Percentiles rank a stretch among this genome's conserved stretches.
Evolutionary conservation across 2,113 vertebrate species (phyloP).

Genomic region (Leuciscus idus): DNA sequence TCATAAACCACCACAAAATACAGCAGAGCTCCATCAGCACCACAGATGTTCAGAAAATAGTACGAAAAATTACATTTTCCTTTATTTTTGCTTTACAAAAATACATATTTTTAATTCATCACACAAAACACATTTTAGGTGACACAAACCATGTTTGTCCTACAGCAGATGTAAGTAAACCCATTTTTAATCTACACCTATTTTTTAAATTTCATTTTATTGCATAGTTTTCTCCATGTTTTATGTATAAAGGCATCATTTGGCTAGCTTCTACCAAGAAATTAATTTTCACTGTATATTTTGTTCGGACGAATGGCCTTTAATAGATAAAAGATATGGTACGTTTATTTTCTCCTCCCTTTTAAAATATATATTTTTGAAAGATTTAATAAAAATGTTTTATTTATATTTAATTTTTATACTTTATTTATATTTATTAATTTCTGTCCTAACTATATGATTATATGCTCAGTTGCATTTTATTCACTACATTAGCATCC

Average conservation of each 20-base stretch:
- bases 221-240: not conserved
- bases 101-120: not conserved
- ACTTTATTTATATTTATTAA: not conserved
- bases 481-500: not conserved
- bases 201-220: not conserved
- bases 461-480: not conserved
- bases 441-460: not conserved
- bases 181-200: not conserved
- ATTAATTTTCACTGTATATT: not conserved
- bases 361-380: too few species aligned
- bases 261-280: not conserved
- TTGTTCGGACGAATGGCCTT: not conserved
- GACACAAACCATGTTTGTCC: too few species aligned
- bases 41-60: not conserved
- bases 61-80: not conserved
- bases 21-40: not conserved
- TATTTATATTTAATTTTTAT: not conserved
- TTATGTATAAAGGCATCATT: not conserved
- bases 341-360: not conserved
- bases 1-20: not conserved
- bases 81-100: not conserved
- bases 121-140: not conserved
- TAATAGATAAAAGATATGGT: too few species aligned
- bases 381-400: too few species aligned
- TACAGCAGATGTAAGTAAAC: not conserved